Evolutionary conservation across 2,113 vertebrate genomes (phyloP), one percentile per base, ranked within the genome.

Genomic region (Chrysemys picta): DNA sequence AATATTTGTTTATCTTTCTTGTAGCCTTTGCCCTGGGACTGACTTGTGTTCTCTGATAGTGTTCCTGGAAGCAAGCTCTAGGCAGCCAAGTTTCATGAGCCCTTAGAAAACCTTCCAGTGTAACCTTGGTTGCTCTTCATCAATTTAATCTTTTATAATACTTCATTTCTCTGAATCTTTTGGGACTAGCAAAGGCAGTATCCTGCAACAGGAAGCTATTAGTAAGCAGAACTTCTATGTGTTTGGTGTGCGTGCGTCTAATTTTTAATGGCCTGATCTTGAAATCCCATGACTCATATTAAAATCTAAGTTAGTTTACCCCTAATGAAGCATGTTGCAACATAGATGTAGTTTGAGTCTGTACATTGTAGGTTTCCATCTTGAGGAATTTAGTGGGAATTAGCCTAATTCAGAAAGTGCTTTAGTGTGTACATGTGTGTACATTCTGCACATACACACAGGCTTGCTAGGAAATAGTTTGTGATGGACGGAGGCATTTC

Each of bases 381-480:
- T 80, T 12, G 42, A 84, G 56, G 31, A 53, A 16, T 19, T 84
- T 2, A 8, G 25, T 54, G 42, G 82, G 80, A 80, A 31, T 54
- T 1, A 62, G 47, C 8, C 54, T 84, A 52, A 42, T 27, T 29
- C 12, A 42, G 53, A 8, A 49, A 56, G 7, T 65, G 62, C 9
- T 79, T 35, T 72, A 8, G 27, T 62, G 50, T 9, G 6, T 10
- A 7, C 1, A 35, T 16, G 16, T 14, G 75, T 76, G 72, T 24
- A 22, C 8, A 59, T 81, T 83, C 0, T 1, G 47, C 1, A 0
- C 4, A 10, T 38, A 89, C 76, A 49, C 49, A 21, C 54, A 47
- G 83, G 6, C 47, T 75, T 80, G 75, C 85, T 85, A 59, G n/a
- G 87, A 49, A 42, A 7, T 42, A 22, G 29, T 47, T 35, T 25